These are phyloP conservation scores for Phalanger gymnotis DNA, from an alignment of 2,797 vertebrate species.

Conservation along the genomic window DNA sequence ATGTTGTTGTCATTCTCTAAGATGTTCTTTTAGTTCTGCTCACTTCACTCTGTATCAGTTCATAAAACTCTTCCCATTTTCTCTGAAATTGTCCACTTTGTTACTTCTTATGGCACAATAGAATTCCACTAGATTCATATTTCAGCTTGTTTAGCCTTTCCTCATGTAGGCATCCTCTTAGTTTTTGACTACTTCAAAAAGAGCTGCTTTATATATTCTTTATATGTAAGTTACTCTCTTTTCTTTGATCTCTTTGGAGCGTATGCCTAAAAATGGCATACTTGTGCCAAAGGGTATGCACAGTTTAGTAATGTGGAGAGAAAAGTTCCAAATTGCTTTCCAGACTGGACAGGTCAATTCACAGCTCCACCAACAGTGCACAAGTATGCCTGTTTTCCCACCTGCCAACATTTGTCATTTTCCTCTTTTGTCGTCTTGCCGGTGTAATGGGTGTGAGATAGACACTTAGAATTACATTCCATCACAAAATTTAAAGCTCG, in stretches of 20 bases:
- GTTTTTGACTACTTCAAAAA: not conserved
- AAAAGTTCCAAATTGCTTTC: not conserved
- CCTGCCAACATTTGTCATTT: not conserved
- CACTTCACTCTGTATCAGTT: not conserved
- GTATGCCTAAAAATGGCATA: not conserved
- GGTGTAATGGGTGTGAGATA: not conserved
- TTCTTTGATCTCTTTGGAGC: not conserved
- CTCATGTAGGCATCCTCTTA: not conserved
- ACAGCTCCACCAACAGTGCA: not conserved
- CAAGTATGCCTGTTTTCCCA: not conserved
- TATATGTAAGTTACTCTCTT: not conserved
- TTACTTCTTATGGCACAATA: not conserved
- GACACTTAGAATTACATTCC: not conserved
- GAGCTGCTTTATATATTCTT: not conserved
- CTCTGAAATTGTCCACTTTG: not conserved
- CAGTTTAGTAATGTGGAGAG: not conserved
- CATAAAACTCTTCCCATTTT: not conserved
- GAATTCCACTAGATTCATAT: not conserved
- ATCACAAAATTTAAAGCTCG: not conserved
- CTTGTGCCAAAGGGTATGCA: not conserved
- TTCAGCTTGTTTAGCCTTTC: not conserved
- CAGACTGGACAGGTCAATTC: not conserved
- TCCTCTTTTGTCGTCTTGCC: not conserved
- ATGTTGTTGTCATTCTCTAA: not conserved
- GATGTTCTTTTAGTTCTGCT: not conserved